phyloP scores from a whole-genome alignment of 2,888 invertebrate species.

The Coelopa pilipes region DNA sequence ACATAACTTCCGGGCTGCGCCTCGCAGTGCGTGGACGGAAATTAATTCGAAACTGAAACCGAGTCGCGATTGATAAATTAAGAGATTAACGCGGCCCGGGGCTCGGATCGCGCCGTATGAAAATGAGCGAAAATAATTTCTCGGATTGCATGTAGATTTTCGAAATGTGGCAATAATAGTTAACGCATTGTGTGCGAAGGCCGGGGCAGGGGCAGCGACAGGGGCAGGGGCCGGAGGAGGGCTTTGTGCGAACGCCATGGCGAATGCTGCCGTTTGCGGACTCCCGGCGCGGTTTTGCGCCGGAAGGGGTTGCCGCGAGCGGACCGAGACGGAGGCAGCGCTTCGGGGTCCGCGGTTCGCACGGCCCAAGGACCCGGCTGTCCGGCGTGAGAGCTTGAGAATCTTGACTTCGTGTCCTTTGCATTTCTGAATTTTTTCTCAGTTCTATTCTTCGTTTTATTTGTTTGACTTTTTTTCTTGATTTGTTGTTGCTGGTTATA shows the following conservation, averaged over 20 bases:
- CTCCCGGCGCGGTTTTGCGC: too few species aligned
- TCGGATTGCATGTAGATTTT: constrained; percentile 4
- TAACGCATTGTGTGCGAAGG: constrained; percentile 25
- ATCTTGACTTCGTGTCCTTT: background rate
- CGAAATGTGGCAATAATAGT: constrained; percentile 20
- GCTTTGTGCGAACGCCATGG: too few species aligned
- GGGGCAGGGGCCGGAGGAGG: too few species aligned
- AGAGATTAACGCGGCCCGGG: constrained; percentile 29
- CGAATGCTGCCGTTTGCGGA: too few species aligned
- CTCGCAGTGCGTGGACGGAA: constrained; percentile 11
- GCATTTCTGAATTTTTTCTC: background rate
- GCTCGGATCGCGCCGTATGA: background rate
- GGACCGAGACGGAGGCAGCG: too few species aligned
- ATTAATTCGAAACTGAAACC: constrained; percentile 36
- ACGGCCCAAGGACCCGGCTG: too few species aligned
- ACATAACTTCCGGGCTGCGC: constrained; percentile 40
- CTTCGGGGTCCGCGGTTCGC: too few species aligned
- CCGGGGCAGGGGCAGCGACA: background rate
- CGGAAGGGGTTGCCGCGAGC: too few species aligned
- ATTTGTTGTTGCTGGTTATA: background rate
- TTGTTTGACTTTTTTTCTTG: background rate
- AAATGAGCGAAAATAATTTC: constrained; percentile 33
- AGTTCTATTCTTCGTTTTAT: background rate
- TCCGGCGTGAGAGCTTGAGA: background rate
- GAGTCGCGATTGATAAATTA: constrained; percentile 29